Percentiles rank a stretch among this genome's conserved stretches.
These are phyloP conservation scores for Malurus leucopterus DNA, from an alignment of 2,797 vertebrate species.

Conservation along the genomic window DNA sequence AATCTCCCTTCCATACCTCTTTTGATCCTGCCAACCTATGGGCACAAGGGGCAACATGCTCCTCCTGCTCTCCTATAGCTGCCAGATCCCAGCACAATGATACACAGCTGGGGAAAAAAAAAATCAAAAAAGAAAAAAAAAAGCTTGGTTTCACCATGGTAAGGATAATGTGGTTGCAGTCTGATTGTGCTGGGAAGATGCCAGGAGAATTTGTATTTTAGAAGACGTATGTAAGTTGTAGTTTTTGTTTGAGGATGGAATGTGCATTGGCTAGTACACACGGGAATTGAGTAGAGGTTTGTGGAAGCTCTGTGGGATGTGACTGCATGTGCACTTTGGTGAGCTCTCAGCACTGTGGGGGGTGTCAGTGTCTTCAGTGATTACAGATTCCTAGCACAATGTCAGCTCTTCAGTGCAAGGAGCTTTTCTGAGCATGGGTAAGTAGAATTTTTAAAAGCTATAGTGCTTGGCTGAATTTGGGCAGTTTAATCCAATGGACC, in stretches of 20 bases:
- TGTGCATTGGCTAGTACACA: neutral
- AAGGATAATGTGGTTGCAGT: neutral
- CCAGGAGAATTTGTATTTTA: neutral
- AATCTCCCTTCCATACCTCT: neutral
- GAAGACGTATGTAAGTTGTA: neutral
- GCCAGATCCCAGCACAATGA: neutral
- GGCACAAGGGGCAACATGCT: neutral
- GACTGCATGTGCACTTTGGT: conserved; percentile 2
- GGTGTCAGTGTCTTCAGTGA: neutral
- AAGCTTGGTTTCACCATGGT: neutral
- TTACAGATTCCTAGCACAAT: conserved; percentile 10
- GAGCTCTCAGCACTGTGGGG: conserved; percentile 9
- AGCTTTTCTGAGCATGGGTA: neutral
- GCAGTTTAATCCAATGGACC: neutral
- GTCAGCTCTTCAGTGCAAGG: neutral
- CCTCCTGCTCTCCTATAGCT: neutral
- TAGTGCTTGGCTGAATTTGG: neutral
- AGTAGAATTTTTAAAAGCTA: neutral
- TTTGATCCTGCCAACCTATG: neutral
- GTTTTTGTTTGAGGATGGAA: neutral
- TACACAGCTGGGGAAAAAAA: neutral
- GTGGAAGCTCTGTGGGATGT: neutral
- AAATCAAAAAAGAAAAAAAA: neutral
- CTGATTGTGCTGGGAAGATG: neutral
- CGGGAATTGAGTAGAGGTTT: neutral